Evolutionary conservation across 2,888 invertebrate genomes (phyloP), one percentile per base, ranked within the genome.

Genomic region (Drosophila pseudotakahashii): DNA sequence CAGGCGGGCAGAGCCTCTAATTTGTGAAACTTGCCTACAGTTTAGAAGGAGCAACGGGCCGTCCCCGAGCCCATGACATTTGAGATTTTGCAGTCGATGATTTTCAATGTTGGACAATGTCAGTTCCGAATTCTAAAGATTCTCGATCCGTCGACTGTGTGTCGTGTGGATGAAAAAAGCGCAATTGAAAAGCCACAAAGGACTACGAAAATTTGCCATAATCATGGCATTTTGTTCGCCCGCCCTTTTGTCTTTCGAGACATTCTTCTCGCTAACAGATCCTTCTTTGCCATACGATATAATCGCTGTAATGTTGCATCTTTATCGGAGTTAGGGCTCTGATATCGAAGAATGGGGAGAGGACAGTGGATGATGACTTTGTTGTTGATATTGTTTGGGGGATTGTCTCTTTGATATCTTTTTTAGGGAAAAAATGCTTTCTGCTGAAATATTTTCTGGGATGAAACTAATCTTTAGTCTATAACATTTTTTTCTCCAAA

Each of bases 171-270:
- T 80, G 19, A 76, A 89, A 89, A 87, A 89, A 89, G 86, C 82
- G 90, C 88, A 87, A 82, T 77, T 76, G 76, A 76, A 81, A 75
- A 73, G 74, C 89, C 87, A 89, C 89, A 88, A 89, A 81, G 74
- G 69, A 58, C 62, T 51, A 73, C 79, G 75, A 89, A 89, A 83
- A 90, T 88, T 85, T 88, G 89, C 89, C 89, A 82, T 90, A 89
- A 88, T 90, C 87, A 90, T 76, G 83, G 75, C 70, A 66, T 79
- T 79, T 76, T 82, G 67, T 81, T 45, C 52, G n/a, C 23, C 45
- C 42, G 41, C 37, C 19, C 14, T 50, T 50, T 68, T 72, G 51
- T 66, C 50, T 39, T 47, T 53, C 42, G 48, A 13, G 34, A 51
- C 37, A 44, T 39, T 51, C 48, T 67, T 39, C 44, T 42, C 48